Evolutionary conservation across 2,797 vertebrate genomes (phyloP).

Genomic region (Serranus cabrilla): DNA sequence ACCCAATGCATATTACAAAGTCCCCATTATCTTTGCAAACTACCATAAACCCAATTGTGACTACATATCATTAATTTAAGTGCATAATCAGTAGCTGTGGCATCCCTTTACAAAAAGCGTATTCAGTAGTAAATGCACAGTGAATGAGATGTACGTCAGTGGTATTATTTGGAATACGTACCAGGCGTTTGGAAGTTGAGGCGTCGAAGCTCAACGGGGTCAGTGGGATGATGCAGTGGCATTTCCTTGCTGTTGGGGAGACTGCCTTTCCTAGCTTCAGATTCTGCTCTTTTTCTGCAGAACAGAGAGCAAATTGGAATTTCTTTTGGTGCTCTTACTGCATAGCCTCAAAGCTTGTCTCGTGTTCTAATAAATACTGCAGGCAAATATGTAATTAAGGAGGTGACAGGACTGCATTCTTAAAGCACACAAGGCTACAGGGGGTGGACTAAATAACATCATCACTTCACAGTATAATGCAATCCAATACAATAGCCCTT

Average conservation of each 20-base stretch:
- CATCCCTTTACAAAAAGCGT: background rate
- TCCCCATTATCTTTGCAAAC: no score
- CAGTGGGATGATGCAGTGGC: conserved; percentile 95
- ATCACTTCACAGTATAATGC: conserved; percentile 45
- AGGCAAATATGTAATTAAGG: conserved; percentile 57
- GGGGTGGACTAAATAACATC: conserved; percentile 48
- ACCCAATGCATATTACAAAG: no score
- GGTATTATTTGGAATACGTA: conserved; percentile 74
- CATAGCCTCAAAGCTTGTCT: conserved; percentile 32
- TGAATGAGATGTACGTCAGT: background rate
- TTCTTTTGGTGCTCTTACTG: conserved; percentile 16
- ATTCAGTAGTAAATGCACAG: conserved; percentile 3
- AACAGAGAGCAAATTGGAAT: conserved; percentile 43
- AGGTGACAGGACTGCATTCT: conserved; percentile 42
- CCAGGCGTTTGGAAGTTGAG: conserved; percentile 99
- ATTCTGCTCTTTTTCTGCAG: conserved; percentile 95
- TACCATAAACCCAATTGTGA: background rate
- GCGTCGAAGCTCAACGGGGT: conserved; percentile 96
- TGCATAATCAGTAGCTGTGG: conserved; percentile 1
- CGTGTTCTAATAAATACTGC: conserved; percentile 39
- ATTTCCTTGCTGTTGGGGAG: conserved; percentile 97
- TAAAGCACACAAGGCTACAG: conserved; percentile 25
- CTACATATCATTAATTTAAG: background rate
- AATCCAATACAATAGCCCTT: conserved; percentile 45
- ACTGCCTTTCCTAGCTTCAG: conserved; percentile 97